Conservation (phyloP, 2,113 vertebrate species). For the Anser brachyrhynchus region DNA sequence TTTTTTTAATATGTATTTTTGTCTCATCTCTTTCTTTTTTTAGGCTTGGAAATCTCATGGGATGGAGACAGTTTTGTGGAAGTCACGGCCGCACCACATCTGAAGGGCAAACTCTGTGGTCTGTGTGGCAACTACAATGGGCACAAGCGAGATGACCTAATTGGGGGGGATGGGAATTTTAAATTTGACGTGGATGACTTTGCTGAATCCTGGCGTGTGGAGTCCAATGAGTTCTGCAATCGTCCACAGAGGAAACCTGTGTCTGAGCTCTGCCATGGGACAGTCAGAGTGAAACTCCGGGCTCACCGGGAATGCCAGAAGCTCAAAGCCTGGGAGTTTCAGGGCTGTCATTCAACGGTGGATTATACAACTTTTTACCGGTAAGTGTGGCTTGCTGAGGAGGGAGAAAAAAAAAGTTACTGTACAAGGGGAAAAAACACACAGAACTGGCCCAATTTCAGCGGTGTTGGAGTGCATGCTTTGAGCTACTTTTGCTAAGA, state of each 20-base stretch:
- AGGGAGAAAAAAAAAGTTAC: not conserved
- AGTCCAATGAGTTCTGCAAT: slow-evolving; percentile 91
- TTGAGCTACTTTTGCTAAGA: not conserved
- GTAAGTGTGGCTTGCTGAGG: slow-evolving; percentile 69
- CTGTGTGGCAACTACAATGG: slow-evolving; percentile 98
- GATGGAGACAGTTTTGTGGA: slow-evolving; percentile 99
- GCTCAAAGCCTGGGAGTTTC: slow-evolving; percentile 95
- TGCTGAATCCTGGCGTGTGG: slow-evolving; percentile 94
- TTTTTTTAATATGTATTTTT: not conserved
- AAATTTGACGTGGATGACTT: slow-evolving; percentile 98
- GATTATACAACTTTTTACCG: slow-evolving; percentile 91
- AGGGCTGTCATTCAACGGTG: slow-evolving; percentile 90
- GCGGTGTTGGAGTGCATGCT: not conserved
- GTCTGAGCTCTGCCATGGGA: slow-evolving; percentile 88
- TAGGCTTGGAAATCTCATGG: slow-evolving; percentile 98
- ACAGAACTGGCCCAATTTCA: not conserved
- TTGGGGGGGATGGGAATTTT: slow-evolving; percentile 92
- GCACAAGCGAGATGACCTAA: slow-evolving; percentile 92
- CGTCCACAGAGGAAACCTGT: slow-evolving; percentile 79
- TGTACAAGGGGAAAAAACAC: not conserved
- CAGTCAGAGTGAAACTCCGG: slow-evolving; percentile 90
- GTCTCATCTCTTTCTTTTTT: not conserved
- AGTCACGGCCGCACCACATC: slow-evolving; percentile 91
- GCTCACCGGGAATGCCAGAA: slow-evolving; percentile 96
- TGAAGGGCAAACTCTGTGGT: slow-evolving; percentile 93